A percentile compares a stretch with the other conserved stretches of the same genome.
Evolutionary conservation across 1,140 invertebrate species (phyloP).

Genomic region (Limonius californicus): DNA sequence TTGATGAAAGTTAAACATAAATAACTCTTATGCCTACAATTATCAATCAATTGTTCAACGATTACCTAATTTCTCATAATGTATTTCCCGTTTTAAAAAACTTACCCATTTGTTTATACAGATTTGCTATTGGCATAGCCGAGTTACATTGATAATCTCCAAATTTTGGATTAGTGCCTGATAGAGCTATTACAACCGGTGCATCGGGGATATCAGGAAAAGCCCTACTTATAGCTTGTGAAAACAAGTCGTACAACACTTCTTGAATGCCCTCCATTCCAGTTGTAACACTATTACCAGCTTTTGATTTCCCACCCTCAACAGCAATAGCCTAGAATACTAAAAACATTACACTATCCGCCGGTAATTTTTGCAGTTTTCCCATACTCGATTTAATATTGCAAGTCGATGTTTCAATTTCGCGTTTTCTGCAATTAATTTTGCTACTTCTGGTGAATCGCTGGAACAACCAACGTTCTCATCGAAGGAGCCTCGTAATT

Average conservation of each 20-base stretch:
- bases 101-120: conserved; percentile 59
- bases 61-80: conserved; percentile 8
- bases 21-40: no score
- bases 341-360: no score
- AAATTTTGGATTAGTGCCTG: conserved; percentile 74
- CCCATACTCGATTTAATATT: conserved; percentile 72
- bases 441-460: conserved; percentile 46
- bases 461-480: neutral
- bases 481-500: neutral
- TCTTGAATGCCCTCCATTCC: conserved; percentile 54
- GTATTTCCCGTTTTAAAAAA: neutral
- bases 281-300: neutral
- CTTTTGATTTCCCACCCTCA: conserved; percentile 31
- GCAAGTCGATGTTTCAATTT: conserved; percentile 80
- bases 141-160: conserved; percentile 98
- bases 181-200: conserved; percentile 63
- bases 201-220: conserved; percentile 72
- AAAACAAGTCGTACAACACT: conserved; percentile 65
- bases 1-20: conserved; percentile 8
- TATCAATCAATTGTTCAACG: no score
- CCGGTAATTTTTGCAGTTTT: no score
- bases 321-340: conserved; percentile 57
- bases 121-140: conserved; percentile 81
- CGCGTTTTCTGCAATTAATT: conserved; percentile 68
- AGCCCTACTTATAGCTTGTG: conserved; percentile 63